Evolutionary conservation across 2,888 invertebrate species (phyloP), one percentile per base, ranked within the genome.

Genomic region (Apamea epomidion): DNA sequence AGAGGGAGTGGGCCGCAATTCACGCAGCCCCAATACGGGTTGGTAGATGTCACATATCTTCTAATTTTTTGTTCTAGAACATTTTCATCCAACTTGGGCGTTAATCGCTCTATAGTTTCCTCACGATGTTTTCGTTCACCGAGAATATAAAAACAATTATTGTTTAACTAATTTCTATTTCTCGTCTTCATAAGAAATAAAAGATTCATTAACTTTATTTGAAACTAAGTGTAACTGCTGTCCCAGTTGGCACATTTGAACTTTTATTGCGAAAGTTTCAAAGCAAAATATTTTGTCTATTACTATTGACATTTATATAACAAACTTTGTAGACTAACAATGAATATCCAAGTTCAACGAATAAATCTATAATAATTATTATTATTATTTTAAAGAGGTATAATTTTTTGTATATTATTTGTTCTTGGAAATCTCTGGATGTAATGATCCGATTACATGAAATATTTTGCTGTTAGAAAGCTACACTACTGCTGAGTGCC

Each of bases 201-300:
- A 78, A 78, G 16, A 1, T 21, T 16, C 2, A 42, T 21, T 32
- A 10, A 78, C 32, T 67, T 48, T 67, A 32, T 79, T 65, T n/a
- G 5, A 29, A 79, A 48, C 16, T 25, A 29, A n/a, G 32, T 32
- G n/a, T 79, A 18, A 18, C n/a, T 37, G 32, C 32, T n/a, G 45
- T 37, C n/a, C 29, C 21, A 18, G 14, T 67, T 67, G 58, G 60
- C 48, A 60, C 16, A 51, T 32, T 32, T n/a, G 29, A 67, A 74
- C 48, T 67, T 74, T 60, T 81, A 81, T 81, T 81, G 58, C 14
- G 12, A 81, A 80, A 73, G 37, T 81, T 62, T 45, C 1, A 12
- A 12, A 60, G 12, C 16, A 29, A 74, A 73, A 51, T 60, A 48
- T 80, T 65, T 81, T 25, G 14, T 7, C 72, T 21, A 58, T 72